Evolutionary conservation across 2,113 vertebrate species (phyloP).

Genomic region (Paralichthys olivaceus): DNA sequence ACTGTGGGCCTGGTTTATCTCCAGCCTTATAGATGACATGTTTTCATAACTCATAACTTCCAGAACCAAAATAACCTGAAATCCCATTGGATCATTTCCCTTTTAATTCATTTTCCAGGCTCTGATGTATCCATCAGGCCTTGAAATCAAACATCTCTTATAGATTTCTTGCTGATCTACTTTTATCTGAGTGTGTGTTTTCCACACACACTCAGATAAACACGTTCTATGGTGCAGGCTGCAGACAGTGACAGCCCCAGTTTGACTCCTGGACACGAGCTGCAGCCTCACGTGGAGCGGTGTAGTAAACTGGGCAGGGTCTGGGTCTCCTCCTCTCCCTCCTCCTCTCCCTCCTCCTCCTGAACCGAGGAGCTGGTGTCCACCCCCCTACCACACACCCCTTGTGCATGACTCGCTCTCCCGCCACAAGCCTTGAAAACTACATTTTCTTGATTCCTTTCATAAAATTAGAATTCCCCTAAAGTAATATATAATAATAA

Average conservation of each 20-base stretch:
- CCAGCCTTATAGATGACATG: neutral
- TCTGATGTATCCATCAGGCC: neutral
- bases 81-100: neutral
- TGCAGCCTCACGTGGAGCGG: conserved; percentile 62
- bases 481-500: no score
- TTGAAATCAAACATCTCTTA: no score
- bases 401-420: conserved; percentile 28
- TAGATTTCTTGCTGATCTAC: no score
- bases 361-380: no score
- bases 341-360: no score
- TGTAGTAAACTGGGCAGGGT: conserved; percentile 64
- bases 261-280: conserved; percentile 58
- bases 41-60: neutral
- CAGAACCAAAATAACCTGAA: neutral
- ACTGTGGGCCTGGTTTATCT: no score
- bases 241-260: conserved; percentile 33
- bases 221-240: neutral
- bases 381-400: neutral
- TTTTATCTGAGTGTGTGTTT: neutral
- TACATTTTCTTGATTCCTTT: neutral
- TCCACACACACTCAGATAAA: no score
- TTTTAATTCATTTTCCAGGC: neutral
- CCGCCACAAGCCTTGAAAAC: conserved; percentile 68
- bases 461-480: neutral
- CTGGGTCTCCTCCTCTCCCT: neutral